Percentiles rank a stretch among this genome's conserved stretches.
Evolutionary conservation across 2,113 vertebrate genomes (phyloP).

Genomic region (Oenanthe melanoleuca): DNA sequence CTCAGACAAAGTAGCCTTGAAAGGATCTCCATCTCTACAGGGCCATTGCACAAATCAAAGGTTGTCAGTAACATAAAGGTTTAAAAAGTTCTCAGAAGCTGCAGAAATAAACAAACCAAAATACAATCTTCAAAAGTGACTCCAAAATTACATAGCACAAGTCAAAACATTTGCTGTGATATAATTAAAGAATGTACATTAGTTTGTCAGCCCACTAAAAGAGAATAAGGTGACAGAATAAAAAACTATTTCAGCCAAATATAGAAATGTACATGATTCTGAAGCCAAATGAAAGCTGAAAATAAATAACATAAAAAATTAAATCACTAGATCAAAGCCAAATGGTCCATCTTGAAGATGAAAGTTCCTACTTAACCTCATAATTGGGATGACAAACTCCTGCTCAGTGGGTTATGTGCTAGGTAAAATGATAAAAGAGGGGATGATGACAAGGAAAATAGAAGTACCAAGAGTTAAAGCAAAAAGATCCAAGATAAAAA

Average conservation of each 20-base stretch:
- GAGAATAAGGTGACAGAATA: background rate
- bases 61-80: background rate
- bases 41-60: background rate
- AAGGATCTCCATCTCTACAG: background rate
- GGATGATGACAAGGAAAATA: background rate
- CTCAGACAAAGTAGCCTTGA: background rate
- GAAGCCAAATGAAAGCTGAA: background rate
- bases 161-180: background rate
- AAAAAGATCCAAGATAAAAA: background rate
- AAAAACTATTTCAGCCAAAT: background rate
- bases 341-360: background rate
- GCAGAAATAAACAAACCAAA: background rate
- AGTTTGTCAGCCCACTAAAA: background rate
- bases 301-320: background rate
- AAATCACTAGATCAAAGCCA: constrained; percentile 26
- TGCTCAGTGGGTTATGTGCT: background rate
- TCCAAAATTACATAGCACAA: background rate
- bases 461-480: background rate
- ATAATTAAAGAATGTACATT: background rate
- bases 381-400: background rate
- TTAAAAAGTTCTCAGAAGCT: background rate
- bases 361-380: background rate
- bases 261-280: background rate
- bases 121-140: background rate
- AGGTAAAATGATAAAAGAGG: background rate